Base-by-base conservation (phyloP, 2,888 invertebrate species). In the Xestia sexstrigata region DNA sequence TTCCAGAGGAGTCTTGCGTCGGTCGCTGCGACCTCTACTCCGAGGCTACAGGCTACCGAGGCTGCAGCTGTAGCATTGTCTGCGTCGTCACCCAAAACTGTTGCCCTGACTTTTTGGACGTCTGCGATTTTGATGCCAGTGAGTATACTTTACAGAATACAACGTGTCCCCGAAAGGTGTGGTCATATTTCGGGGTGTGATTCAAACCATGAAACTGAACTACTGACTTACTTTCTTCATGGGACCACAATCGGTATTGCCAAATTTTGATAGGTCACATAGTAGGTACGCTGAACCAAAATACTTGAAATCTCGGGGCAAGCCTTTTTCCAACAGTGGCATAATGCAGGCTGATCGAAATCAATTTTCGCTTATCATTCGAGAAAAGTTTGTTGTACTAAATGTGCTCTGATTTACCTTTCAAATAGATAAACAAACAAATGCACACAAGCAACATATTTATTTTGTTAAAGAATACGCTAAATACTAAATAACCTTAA, bases 101-200 rank as follows among this genome's bases (percentile, higher is more conserved):
- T 90, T 98, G 98, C 87, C 96, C 97, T 0, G 98, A 98, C 92
- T 98, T 97, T 91, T 91, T 97, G 3, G 97, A 97, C 9, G 88
- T 97, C 3, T 98, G 98, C 88, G 88, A 97, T 17, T 94, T 95
- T 78, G 79, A 47, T 47, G 15, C 0, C 23, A 52, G 74, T 69
- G 45, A 67, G 78, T 74, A 49, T 42, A 11, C 11, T 7, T 47
- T 30, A 17, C 9, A 30, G 60, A 30, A 58, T 55, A 55, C 2
- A 6, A 6, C n/a, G 13, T 55, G 23, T 5, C 13, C n/a, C 6
- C 6, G 15, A 26, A 55, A 55, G 23, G 8, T 49, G 23, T 49
- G 6, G 15, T 47, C 45, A 47, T 47, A 20, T 49, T 49, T 49
- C 47, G 17, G 47, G 20, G 2, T 20, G 47, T 49, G 13, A 13